Evolutionary conservation across 2,113 vertebrate species (phyloP), one percentile per base, ranked within the genome.

Genomic region (Gymnogyps californianus): DNA sequence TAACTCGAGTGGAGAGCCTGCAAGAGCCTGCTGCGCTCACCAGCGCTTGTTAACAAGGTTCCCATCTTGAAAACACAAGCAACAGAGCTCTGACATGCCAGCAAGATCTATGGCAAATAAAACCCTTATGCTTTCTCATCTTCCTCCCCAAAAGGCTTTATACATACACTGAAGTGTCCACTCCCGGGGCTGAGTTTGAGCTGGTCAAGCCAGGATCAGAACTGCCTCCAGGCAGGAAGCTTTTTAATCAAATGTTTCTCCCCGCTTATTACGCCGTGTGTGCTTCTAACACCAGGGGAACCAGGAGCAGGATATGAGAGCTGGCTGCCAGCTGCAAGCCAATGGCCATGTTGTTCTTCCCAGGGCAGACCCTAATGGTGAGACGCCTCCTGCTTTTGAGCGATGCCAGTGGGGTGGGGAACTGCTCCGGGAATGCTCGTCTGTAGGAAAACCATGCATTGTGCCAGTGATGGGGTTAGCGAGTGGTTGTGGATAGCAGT

Each of bases 211-310:
- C 51, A 81, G 64, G 19, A 62, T 77, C 55, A 70, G 42, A 84
- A 59, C 36, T 64, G 46, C 46, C 51, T 74, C 69, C 69, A 70
- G 76, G 51, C 67, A 91, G 83, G 28, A 66, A 94, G 67, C 24
- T 86, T 88, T 89, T 52, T 24, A 69, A 36, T 83, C 31, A 57
- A 29, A 57, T 12, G 7, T 74, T 92, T 90, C 47, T 72, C 52
- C 51, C 40, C 0, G 0, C 29, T 72, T 55, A 21, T 6, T 64
- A 16, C 47, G 15, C 54, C 24, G 20, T 3, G 13, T 67, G 82
- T 85, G 16, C 47, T 61, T 69, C 58, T 16, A 59, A 46, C 44
- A 51, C 72, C 34, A 64, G 38, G 40, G 54, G 49, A 81, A 32
- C 32, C 6, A 38, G 54, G 71, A 76, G 66, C 75, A 64, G 49